Evolutionary conservation across 2,888 invertebrate genomes (phyloP).

Genomic region (Lasioglossum lativentre): DNA sequence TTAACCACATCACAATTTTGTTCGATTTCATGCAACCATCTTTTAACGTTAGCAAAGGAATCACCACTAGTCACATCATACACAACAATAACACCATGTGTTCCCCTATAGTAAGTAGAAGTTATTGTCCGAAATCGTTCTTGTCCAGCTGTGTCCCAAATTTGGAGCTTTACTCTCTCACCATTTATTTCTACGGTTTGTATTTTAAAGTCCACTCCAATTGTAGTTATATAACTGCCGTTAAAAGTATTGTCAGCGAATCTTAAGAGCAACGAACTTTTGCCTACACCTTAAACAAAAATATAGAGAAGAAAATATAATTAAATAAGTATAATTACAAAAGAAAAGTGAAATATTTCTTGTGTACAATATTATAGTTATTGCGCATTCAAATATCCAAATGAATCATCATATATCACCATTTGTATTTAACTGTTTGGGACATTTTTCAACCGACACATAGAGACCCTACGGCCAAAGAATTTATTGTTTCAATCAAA

Average conservation of each 20-base stretch:
- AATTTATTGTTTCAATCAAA: neutral
- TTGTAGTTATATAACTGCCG: slow-evolving; percentile 99
- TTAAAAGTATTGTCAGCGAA: slow-evolving; percentile 99
- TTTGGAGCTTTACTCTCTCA: slow-evolving; percentile 96
- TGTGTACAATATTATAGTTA: neutral
- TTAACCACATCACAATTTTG: slow-evolving; percentile 99
- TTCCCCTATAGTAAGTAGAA: slow-evolving; percentile 99
- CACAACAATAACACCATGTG: slow-evolving; percentile 99
- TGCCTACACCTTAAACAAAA: slow-evolving; percentile 94
- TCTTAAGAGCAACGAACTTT: slow-evolving; percentile 97
- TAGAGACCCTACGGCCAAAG: neutral
- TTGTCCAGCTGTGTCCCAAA: slow-evolving; percentile 99
- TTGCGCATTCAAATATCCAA: neutral
- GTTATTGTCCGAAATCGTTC: slow-evolving; percentile 99
- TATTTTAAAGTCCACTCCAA: slow-evolving; percentile 99
- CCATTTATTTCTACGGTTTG: slow-evolving; percentile 97
- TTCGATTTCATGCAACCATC: slow-evolving; percentile 99
- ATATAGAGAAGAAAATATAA: slow-evolving; percentile 70
- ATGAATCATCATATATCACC: neutral
- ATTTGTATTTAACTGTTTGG: neutral
- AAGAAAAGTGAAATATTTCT: neutral
- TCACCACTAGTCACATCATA: slow-evolving; percentile 99
- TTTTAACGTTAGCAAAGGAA: slow-evolving; percentile 99
- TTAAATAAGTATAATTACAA: neutral
- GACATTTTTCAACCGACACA: neutral